Conservation (phyloP, 2,113 vertebrate genomes). For the Eclectus roratus region DNA sequence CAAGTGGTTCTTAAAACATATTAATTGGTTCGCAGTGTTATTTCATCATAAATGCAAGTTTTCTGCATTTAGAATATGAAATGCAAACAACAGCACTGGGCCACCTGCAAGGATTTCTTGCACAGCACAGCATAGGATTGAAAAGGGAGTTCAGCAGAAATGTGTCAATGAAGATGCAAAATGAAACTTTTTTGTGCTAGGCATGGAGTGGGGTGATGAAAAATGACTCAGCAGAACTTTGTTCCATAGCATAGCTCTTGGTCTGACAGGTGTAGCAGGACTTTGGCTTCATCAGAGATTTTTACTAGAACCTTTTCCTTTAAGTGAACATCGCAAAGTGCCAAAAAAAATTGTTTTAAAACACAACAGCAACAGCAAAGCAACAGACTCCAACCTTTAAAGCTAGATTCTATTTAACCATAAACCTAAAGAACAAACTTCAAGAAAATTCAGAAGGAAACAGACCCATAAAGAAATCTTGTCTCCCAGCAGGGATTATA, state of each 20-base stretch:
- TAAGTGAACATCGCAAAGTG: background rate
- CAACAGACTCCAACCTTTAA: fast-evolving
- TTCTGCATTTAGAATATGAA: background rate
- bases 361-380: background rate
- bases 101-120: background rate
- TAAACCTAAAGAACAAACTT: background rate
- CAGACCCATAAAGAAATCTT: background rate
- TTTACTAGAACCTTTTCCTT: background rate
- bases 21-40: background rate
- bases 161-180: background rate
- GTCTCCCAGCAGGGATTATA: background rate
- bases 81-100: background rate
- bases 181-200: background rate
- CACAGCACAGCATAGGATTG: fast-evolving
- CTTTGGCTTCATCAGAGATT: background rate
- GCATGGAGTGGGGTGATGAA: background rate
- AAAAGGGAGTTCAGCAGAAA: background rate
- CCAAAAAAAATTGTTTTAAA: background rate
- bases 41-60: background rate
- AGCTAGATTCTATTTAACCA: background rate
- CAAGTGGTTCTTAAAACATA: background rate
- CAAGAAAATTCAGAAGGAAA: background rate
- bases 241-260: background rate
- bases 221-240: background rate
- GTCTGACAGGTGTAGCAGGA: background rate